phyloP scores from a whole-genome alignment of 2,888 invertebrate species.

The Parthenolecanium corni region DNA sequence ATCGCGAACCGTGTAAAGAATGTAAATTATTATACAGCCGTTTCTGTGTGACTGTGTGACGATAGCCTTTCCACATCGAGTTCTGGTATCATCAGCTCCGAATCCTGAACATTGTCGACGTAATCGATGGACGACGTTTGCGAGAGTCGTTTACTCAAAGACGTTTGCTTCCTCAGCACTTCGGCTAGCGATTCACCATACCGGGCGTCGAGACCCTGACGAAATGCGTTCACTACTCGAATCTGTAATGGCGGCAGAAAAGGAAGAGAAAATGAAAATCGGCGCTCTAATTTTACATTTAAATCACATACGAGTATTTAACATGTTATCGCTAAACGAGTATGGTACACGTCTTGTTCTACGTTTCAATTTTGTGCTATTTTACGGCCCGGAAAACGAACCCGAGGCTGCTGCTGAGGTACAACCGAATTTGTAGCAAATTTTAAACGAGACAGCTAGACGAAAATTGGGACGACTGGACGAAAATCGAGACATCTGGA shows the following conservation, averaged over 20 bases:
- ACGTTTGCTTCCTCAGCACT: conserved; percentile 86
- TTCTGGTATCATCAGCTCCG: conserved; percentile 73
- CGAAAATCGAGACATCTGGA: too few species aligned
- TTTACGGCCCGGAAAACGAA: too few species aligned
- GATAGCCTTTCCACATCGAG: conserved; percentile 86
- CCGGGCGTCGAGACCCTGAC: conserved; percentile 95
- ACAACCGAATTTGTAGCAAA: too few species aligned
- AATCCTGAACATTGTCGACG: conserved; percentile 73
- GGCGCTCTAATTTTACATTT: background rate
- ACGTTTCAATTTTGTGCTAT: too few species aligned
- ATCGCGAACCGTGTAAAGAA: background rate
- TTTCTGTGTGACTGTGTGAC: conserved; percentile 88
- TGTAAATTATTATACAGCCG: conserved; percentile 58
- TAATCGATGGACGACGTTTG: conserved; percentile 86
- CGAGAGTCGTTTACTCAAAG: conserved; percentile 80
- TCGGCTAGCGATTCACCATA: conserved; percentile 82
- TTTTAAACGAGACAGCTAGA: too few species aligned
- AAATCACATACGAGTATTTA: background rate
- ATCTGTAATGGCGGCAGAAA: conserved; percentile 62
- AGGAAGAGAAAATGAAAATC: conserved; percentile 22
- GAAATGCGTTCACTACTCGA: conserved; percentile 99
- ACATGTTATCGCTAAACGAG: background rate
- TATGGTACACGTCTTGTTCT: background rate
- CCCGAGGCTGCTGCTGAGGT: too few species aligned
- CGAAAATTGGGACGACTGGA: too few species aligned